Evolutionary conservation across 2,888 invertebrate genomes (phyloP), one percentile per base, ranked within the genome.

Genomic region (Phasia obesa): DNA sequence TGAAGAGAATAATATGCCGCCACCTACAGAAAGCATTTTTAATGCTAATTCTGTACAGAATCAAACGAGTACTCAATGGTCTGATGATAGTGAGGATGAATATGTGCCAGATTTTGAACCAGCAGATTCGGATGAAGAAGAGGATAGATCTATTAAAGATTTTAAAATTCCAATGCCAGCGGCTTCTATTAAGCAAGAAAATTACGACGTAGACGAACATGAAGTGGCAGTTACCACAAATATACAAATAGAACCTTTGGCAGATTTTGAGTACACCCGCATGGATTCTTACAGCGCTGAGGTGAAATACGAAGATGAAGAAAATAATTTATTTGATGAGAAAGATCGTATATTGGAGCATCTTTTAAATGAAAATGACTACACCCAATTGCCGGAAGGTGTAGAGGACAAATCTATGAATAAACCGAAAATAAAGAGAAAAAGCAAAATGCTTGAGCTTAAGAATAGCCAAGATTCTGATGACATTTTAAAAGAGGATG

Each of bases 261-360:
- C 64, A 11, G 81, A 81, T 21, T 87, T 88, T 44, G 88, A 88
- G 65, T 90, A 88, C 21, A 86, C 86, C 11, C 87, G 87, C 44
- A 85, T 88, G 19, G 82, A 86, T 47, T 86, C 81, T 55, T 87
- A 88, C 13, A 60, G 65, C 3, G 60, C 77, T 11, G 82, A 73
- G 2, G 77, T 87, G 0, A 90, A 90, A 67, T 73, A 74, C 6
- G 90, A 88, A 74, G 87, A 88, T 55, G 88, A 87, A 35, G 87
- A 87, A 4, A 53, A 84, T 13, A 88, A 87, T 57, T 87, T 89
- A 9, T 89, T 89, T 31, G 88, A 85, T 60, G 88, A 90, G 25
- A 89, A 90, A 55, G 90, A 89, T 69, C 87, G 89, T 55, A 84
- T 90, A 7, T 75, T 89, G 3, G 88, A 90, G 62, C 86, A 86